Percentiles rank a stretch among this genome's conserved stretches.
These are phyloP conservation scores for Lepus townsendii DNA, from an alignment of 2,797 vertebrate species.

Conservation along the genomic window DNA sequence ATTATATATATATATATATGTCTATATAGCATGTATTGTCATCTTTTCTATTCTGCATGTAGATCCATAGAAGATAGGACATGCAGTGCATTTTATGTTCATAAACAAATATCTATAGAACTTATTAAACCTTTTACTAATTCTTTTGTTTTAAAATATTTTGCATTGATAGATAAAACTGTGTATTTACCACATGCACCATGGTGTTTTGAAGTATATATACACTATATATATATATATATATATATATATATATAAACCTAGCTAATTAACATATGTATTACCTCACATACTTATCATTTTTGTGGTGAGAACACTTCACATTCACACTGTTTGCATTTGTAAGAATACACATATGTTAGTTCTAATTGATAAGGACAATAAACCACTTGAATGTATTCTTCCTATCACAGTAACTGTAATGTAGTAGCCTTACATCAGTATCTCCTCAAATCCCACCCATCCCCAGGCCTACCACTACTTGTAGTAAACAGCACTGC, in stretches of 20 bases:
- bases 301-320: not conserved
- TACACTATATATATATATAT: too few relatives aligned
- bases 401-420: too few relatives aligned
- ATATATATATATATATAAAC: not conserved
- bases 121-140: constrained; percentile 20
- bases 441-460: not conserved
- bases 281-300: not conserved
- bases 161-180: not conserved
- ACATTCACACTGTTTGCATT: not conserved
- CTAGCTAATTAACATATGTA: not conserved
- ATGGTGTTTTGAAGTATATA: not conserved
- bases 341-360: not conserved
- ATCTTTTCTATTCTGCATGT: not conserved
- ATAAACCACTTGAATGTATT: not conserved
- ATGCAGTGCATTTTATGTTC: not conserved
- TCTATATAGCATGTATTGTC: not conserved
- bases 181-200: not conserved
- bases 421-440: not conserved
- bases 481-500: too few relatives aligned
- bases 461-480: not conserved
- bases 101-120: not conserved
- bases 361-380: not conserved
- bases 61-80: not conserved
- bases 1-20: not conserved
- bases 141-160: constrained; percentile 9